phyloP scores from a whole-genome alignment of 2,797 vertebrate species.

The Antennarius maculatus region DNA sequence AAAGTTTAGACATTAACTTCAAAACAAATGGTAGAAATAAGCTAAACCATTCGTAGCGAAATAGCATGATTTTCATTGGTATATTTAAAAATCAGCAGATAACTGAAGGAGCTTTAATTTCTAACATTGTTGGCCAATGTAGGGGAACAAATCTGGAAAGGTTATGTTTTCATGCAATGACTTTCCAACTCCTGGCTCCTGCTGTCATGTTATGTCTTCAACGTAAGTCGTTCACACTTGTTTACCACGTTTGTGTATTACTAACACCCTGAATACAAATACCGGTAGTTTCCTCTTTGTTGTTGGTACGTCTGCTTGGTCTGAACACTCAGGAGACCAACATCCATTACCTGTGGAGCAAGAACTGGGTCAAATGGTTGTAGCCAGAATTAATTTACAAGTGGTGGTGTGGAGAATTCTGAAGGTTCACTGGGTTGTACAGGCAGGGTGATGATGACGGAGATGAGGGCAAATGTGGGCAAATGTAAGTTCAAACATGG shows the following conservation, averaged over 20 bases:
- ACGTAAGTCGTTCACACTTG: conserved; percentile 5
- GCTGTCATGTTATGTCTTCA: conserved; percentile 5
- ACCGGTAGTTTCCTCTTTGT: conserved; percentile 18
- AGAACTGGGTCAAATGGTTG: conserved; percentile 66
- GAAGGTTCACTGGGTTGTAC: conserved; percentile 77
- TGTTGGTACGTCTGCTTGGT: conserved; percentile 17
- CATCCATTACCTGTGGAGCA: conserved; percentile 55
- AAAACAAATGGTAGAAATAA: too few relatives aligned
- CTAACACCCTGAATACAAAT: conserved; percentile 8
- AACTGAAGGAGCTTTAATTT: not conserved
- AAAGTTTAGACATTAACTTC: too few relatives aligned
- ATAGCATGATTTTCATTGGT: not conserved
- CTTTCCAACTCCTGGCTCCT: not conserved
- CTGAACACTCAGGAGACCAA: conserved; percentile 47
- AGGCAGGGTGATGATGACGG: conserved; percentile 51
- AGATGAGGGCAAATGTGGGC: conserved; percentile 21
- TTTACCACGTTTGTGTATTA: not conserved
- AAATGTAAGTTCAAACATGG: conserved; percentile 50
- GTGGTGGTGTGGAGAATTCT: conserved; percentile 64
- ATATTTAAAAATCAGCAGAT: not conserved
- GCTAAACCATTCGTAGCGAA: too few relatives aligned
- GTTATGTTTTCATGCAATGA: not conserved
- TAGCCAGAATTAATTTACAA: conserved; percentile 84
- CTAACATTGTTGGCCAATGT: too few relatives aligned
- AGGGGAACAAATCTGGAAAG: not conserved